Evolutionary conservation across 2,113 vertebrate species (phyloP).

Genomic region (Misgurnus mizolepis): DNA sequence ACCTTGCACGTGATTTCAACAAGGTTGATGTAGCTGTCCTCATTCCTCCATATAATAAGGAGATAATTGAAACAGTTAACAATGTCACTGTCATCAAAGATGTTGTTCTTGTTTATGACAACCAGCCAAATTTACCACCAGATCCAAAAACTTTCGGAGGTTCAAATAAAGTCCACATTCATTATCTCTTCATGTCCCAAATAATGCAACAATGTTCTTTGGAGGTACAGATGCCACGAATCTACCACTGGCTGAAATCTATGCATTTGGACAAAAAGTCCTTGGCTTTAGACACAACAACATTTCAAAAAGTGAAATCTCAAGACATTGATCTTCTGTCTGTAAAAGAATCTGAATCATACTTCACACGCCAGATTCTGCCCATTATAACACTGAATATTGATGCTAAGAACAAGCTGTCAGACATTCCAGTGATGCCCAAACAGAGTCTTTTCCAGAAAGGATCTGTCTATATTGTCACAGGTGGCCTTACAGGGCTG

Average conservation of each 20-base stretch:
- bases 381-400: conserved; percentile 62
- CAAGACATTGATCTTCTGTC: conserved; percentile 34
- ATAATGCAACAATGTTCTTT: conserved; percentile 77
- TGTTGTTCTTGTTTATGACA: conserved; percentile 74
- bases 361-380: conserved; percentile 71
- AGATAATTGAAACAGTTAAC: conserved; percentile 60
- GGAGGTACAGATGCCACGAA: conserved; percentile 60
- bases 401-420: conserved; percentile 41
- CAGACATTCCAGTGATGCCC: conserved; percentile 70
- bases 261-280: conserved; percentile 63
- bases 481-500: conserved; percentile 82
- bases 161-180: conserved; percentile 67
- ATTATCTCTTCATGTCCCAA: conserved; percentile 61
- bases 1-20: not conserved
- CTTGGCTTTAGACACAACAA: conserved; percentile 54
- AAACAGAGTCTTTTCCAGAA: conserved; percentile 72
- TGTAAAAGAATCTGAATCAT: conserved; percentile 63
- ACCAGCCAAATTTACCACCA: conserved; percentile 45
- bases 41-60: conserved; percentile 71
- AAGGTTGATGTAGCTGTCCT: conserved; percentile 58
- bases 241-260: conserved; percentile 76
- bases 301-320: conserved; percentile 59
- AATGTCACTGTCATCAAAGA: conserved; percentile 63
- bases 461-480: conserved; percentile 78
- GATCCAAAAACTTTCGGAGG: conserved; percentile 55